Conservation (phyloP, 1,140 invertebrate genomes). For the Lethocerus indicus region DNA sequence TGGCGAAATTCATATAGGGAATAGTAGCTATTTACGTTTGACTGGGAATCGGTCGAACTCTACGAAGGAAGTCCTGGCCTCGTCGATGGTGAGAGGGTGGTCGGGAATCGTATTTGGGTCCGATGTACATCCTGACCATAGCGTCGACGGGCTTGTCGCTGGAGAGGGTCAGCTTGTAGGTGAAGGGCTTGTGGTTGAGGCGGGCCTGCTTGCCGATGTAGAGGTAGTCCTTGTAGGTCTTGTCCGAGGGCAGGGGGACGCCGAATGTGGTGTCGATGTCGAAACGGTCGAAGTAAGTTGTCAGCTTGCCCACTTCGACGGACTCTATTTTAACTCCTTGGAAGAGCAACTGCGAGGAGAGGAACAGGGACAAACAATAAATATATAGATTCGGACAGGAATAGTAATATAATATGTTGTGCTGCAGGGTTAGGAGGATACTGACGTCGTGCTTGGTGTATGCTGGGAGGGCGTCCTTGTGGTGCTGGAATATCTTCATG, state of each 20-base stretch:
- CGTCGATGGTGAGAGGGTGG: conserved; percentile 20
- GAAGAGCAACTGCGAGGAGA: conserved; percentile 36
- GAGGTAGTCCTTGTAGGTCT: conserved; percentile 5
- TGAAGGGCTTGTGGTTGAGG: conserved; percentile 41
- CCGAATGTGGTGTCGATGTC: conserved; percentile 7
- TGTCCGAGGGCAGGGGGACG: neutral
- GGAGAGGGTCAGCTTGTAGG: conserved; percentile 35
- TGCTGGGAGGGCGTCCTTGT: no score
- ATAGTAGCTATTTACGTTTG: conserved; percentile 15
- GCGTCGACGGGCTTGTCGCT: conserved; percentile 33
- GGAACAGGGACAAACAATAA: no score
- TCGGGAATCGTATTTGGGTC: conserved; percentile 43
- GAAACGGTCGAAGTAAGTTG: conserved; percentile 6
- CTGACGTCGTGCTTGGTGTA: no score
- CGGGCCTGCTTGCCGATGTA: conserved; percentile 35
- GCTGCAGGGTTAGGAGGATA: no score
- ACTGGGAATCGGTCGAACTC: conserved; percentile 23
- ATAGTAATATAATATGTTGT: no score
- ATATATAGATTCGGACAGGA: no score
- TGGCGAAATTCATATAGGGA: no score
- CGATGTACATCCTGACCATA: conserved; percentile 44
- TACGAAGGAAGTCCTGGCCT: conserved; percentile 19
- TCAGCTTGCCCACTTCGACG: conserved; percentile 28
- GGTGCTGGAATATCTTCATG: no score
- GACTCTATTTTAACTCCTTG: conserved; percentile 41